Percentiles rank a stretch among this genome's conserved stretches.
Evolutionary conservation across 2,113 vertebrate species (phyloP).

Genomic region (Heterochromis multidens): DNA sequence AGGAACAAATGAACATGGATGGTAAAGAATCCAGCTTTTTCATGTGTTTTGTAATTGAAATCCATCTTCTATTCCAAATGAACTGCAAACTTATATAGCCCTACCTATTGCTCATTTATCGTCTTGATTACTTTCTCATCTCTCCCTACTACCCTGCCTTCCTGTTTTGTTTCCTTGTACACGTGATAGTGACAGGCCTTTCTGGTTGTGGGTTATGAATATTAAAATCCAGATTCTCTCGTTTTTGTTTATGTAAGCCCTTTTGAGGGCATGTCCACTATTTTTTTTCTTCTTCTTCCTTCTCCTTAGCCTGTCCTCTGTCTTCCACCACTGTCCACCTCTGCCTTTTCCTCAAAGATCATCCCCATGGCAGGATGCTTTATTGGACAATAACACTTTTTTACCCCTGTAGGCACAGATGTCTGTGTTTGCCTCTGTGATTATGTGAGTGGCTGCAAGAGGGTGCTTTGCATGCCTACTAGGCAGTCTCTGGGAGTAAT

Average conservation of each 20-base stretch:
- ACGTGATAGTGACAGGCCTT: conserved; percentile 33
- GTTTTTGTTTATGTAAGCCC: conserved; percentile 36
- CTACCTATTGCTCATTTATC: conserved; percentile 1
- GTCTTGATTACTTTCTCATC: neutral
- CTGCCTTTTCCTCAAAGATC: neutral
- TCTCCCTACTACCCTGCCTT: neutral
- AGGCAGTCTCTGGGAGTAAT: conserved; percentile 13
- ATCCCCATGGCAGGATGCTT: neutral
- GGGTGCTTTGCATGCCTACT: conserved; percentile 17
- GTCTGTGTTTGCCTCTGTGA: conserved; percentile 44
- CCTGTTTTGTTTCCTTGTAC: neutral
- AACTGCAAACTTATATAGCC: conserved; percentile 21
- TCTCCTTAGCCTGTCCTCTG: neutral
- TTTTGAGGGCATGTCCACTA: conserved; percentile 20
- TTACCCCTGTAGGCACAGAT: neutral
- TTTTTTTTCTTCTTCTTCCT: neutral
- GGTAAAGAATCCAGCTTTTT: neutral
- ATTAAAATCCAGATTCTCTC: conserved; percentile 32
- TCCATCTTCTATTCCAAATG: conserved; percentile 11
- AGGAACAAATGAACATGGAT: neutral
- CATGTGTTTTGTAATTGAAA: conserved; percentile 45
- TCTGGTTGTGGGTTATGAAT: conserved; percentile 50
- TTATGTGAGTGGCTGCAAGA: conserved; percentile 20
- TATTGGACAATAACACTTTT: conserved; percentile 15
- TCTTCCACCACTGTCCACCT: neutral